phyloP scores from a whole-genome alignment of 1,140 invertebrate species.

The Himalopsyche phryganea region DNA sequence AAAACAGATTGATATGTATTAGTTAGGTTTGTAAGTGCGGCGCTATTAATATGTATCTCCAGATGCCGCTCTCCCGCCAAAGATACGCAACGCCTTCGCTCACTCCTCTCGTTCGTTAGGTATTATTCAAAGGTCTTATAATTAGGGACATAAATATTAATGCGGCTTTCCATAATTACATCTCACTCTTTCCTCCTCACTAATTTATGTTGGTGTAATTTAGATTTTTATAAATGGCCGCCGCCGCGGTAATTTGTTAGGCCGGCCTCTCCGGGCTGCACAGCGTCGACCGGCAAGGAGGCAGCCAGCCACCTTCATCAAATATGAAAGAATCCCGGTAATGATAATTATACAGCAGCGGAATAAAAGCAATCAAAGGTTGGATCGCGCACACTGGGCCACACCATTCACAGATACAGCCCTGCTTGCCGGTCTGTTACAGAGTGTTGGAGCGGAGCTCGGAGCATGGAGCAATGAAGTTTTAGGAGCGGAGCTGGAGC shows the following conservation, averaged over 20 bases:
- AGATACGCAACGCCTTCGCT: constrained; percentile 19
- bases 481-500: too few species aligned
- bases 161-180: constrained; percentile 35
- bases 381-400: too few species aligned
- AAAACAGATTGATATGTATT: too few species aligned
- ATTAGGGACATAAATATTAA: constrained; percentile 36
- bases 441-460: too few species aligned
- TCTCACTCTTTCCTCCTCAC: constrained; percentile 35
- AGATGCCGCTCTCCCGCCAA: background rate
- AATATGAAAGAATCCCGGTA: constrained; percentile 35
- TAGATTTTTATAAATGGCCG: constrained; percentile 35
- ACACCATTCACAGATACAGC: too few species aligned
- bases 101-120: constrained; percentile 33
- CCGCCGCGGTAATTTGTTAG: constrained; percentile 33
- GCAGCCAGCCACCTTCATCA: constrained; percentile 27
- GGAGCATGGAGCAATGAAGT: too few species aligned
- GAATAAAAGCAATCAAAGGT: too few species aligned
- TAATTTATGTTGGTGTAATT: constrained; percentile 36
- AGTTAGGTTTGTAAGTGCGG: too few species aligned
- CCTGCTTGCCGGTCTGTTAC: too few species aligned
- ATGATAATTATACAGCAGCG: constrained; percentile 34
- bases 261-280: constrained; percentile 10
- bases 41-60: too few species aligned
- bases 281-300: constrained; percentile 10
- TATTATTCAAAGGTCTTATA: constrained; percentile 36